Base-by-base conservation (phyloP, 2,113 vertebrate genomes). In the Scytalopus superciliaris region DNA sequence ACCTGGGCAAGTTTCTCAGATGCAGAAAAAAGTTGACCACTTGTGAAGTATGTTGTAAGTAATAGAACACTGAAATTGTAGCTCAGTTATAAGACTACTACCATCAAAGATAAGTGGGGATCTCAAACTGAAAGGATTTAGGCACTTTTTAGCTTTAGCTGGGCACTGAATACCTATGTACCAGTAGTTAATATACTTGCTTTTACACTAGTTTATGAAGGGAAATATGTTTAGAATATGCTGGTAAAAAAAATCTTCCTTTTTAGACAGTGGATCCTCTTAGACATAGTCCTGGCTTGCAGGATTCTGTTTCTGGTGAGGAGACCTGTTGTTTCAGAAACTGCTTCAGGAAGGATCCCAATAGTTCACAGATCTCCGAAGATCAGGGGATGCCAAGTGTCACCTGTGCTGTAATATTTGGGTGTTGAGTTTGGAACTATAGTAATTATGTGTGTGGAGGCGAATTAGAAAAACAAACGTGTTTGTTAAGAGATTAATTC, bases 401-500 rank as follows among this genome's bases (percentile, higher is more conserved):
- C 87, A 63, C 77, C 39, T 93, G 19, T 82, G 18, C 90, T 87
- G 40, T 95, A 96, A 92, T 90, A 75, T 81, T 92, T 90, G 76
- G 83, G 96, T 97, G 94, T 96, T 94, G 60, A 19, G 64, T 90
- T 95, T 92, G 88, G 50, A 94, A 79, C 75, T 95, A 94, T 17
- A 89, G 72, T 70, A 90, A 97, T 96, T 95, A 96, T 19, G 52
- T 68, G 18, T 96, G 96, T 90, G 92, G 94, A 96, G 92, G 95
- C 72, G 90, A 96, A 96, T 91, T 95, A 94, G 90, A 93, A 97
- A 96, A 97, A 96, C 96, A 97, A 96, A 93, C 3, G 90, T 96
- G 96, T 96, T 97, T 97, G 95, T 97, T 96, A 96, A 90, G 88
- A 93, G 94, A 96, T 97, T 96, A 94, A 78, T 96, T 95, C 85